Evolutionary conservation across 2,888 invertebrate genomes (phyloP), one percentile per base, ranked within the genome.

Genomic region (Luffia ferchaultella): DNA sequence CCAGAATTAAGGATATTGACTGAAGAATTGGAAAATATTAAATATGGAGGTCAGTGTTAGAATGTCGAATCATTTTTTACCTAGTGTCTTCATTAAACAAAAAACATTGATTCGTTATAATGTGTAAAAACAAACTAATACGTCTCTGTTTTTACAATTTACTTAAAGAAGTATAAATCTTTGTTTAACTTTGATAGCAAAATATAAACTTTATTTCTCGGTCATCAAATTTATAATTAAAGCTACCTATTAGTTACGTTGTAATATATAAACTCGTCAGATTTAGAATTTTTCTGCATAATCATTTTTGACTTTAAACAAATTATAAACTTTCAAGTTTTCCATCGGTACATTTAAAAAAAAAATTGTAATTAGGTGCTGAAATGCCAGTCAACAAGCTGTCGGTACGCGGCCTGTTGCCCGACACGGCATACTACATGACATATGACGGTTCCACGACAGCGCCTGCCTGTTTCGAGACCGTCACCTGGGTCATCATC

Each of bases 361-460:
- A n/a, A n/a, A n/a, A n/a, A n/a, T n/a, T n/a, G n/a, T n/a, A n/a
- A 50, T 30, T 71, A 93, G 94, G 93, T 64, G 92, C 95, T 57
- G 91, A 92, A 74, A 91, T 92, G 73, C 91, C 92, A 57, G 90
- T 97, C 56, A 92, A 92, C 71, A 89, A 92, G 62, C 83, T 98
- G 62, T 95, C 95, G 45, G 92, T 97, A 49, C 88, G 93, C 49
- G 94, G 94, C 20, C 86, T 98, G 52, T 83, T 98, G 55, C 97
- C 98, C 2, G 93, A 94, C 63, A 97, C 97, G 46, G 92, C 95
- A 68, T 93, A 96, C 83, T 98, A 96, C 85, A 96, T 99, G 92
- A 98, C 98, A 50, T 99, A 98, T 77, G 97, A 98, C 66, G 98
- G 98, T 48, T 97, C 97, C 44, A 93, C 96, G 52, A 98, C 98